These are phyloP conservation scores for Paedocypris micromegethes DNA, from an alignment of 2,797 vertebrate species.

Conservation along the genomic window DNA sequence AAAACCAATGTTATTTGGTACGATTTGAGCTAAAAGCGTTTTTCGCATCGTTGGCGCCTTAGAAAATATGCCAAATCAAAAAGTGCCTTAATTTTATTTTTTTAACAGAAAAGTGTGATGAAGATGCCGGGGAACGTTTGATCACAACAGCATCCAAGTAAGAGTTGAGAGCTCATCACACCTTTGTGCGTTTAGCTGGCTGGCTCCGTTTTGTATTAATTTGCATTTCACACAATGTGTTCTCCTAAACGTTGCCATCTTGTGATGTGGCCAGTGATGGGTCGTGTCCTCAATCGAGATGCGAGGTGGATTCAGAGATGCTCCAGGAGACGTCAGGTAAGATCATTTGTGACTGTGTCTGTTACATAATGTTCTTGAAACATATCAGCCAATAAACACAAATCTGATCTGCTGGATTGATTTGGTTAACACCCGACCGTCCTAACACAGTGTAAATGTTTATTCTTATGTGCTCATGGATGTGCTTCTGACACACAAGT, in stretches of 20 bases:
- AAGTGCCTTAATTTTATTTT: too few species aligned
- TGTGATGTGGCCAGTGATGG: background rate
- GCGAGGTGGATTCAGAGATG: constrained; percentile 48
- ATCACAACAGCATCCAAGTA: constrained; percentile 48
- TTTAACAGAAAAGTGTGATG: constrained; percentile 45
- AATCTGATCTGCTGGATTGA: background rate
- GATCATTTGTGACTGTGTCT: background rate
- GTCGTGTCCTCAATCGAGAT: constrained; percentile 53
- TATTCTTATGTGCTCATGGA: too few species aligned
- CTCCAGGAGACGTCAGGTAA: constrained; percentile 49
- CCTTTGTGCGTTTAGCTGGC: background rate
- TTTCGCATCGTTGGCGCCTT: too few species aligned
- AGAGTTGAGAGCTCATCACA: constrained; percentile 41
- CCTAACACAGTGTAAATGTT: too few species aligned
- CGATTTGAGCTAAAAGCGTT: too few species aligned
- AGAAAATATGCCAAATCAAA: too few species aligned
- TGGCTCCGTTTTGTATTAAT: background rate
- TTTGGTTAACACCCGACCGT: background rate
- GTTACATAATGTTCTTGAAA: too few species aligned
- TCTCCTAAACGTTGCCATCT: background rate
- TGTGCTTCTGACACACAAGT: background rate
- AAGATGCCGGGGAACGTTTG: constrained; percentile 52
- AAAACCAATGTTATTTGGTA: too few species aligned
- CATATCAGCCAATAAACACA: too few species aligned
- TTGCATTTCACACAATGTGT: background rate